Evolutionary conservation across 2,888 invertebrate genomes (phyloP).

Genomic region (Macaria notata): DNA sequence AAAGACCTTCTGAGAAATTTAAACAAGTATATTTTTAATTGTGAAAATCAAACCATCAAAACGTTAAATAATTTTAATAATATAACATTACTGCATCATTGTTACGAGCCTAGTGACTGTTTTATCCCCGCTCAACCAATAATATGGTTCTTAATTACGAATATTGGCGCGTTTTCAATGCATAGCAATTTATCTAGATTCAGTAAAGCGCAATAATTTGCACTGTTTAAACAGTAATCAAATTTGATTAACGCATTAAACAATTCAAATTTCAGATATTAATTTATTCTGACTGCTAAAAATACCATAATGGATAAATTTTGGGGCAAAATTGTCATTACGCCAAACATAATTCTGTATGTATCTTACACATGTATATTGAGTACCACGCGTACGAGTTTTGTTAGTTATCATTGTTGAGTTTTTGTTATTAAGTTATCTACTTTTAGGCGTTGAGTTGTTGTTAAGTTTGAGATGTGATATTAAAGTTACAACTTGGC

Average conservation of each 20-base stretch:
- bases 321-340: constrained; percentile 68
- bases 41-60: too few species aligned
- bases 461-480: constrained; percentile 73
- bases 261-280: constrained; percentile 24
- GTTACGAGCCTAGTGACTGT: constrained; percentile 47
- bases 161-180: constrained; percentile 21
- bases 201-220: constrained; percentile 29
- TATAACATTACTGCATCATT: constrained; percentile 14
- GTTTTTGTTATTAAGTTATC: constrained; percentile 50
- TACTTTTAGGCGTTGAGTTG: constrained; percentile 75
- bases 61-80: too few species aligned
- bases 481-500: constrained; percentile 65
- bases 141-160: constrained; percentile 26
- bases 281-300: constrained; percentile 25
- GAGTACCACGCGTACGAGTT: too few species aligned
- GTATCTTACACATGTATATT: constrained; percentile 31
- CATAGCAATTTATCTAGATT: constrained; percentile 24
- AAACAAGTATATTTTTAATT: too few species aligned
- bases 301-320: constrained; percentile 26
- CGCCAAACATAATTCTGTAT: constrained; percentile 43
- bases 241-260: constrained; percentile 32
- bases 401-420: constrained; percentile 38
- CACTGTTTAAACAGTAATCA: constrained; percentile 34
- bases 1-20: too few species aligned
- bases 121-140: constrained; percentile 45